Evolutionary conservation across 1,140 invertebrate species (phyloP), one percentile per base, ranked within the genome.

Genomic region (Aphaenogaster floridana): DNA sequence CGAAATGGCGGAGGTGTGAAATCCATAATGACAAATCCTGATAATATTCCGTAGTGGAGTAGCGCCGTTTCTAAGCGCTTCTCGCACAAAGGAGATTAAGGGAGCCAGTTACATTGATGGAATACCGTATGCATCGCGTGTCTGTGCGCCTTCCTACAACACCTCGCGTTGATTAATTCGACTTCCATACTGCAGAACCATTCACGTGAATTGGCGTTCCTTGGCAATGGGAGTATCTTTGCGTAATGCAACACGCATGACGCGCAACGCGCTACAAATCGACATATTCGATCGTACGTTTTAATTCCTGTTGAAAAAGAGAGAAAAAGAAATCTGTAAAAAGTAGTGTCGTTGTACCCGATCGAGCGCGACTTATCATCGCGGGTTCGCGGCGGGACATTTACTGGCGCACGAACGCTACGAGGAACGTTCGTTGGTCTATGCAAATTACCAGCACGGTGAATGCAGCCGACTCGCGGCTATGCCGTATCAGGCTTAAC

Each of bases 401-500:
- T 61, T 34, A 39, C 13, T 36, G 34, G 15, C 81, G 54, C 6
- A 5, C 8, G 13, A 39, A 52, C 50, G 50, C 8, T n/a, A 36
- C 11, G 66, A 57, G 28, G 4, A 15, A 36, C 74, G 83, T 48
- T 52, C 52, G 80, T 45, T n/a, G 42, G 11, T 66, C 64, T 68
- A 84, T 85, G 88, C 78, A 83, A 89, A 90, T 89, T 86, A 45
- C 28, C 48, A 48, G 50, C 28, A 28, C 28, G n/a, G 15, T 42
- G 64, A 39, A 64, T 50, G 48, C 13, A 63, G 64, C 50, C 61
- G 52, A 36, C 71, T 57, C 15, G 50, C 52, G 71, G 76, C 86
- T 72, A 85, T 76, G 78, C 78, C 89, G 69, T 90, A 92, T 92
- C 92, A 88, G 88, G 89, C 88, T 93, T 93, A 93, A 91, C 79